Conservation (phyloP, 2,888 invertebrate species). For the Pherbina coryleti region DNA sequence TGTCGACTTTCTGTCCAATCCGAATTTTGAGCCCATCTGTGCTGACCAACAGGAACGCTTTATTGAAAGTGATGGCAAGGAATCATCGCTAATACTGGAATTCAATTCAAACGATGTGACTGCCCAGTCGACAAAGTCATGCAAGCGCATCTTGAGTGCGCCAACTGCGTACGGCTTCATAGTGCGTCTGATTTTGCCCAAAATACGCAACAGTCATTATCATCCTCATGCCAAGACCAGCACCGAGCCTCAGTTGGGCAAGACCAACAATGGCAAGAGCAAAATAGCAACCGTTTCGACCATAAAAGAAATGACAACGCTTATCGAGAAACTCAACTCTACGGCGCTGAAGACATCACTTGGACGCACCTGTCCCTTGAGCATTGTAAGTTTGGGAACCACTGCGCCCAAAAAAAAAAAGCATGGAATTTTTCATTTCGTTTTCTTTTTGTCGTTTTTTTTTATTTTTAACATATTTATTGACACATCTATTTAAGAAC, state of each 20-base stretch:
- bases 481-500: no score
- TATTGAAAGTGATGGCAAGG: slow-evolving; percentile 67
- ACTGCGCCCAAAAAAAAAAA: background rate
- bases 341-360: slow-evolving; percentile 45
- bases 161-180: slow-evolving; percentile 67
- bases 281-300: slow-evolving; percentile 26
- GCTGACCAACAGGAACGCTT: slow-evolving; percentile 65
- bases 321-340: slow-evolving; percentile 51
- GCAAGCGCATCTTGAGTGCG: slow-evolving; percentile 65
- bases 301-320: slow-evolving; percentile 49
- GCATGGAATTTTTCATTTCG: background rate
- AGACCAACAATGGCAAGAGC: background rate
- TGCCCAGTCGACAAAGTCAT: slow-evolving; percentile 56
- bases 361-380: slow-evolving; percentile 64
- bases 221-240: slow-evolving; percentile 45
- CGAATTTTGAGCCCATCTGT: slow-evolving; percentile 65
- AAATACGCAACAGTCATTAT: slow-evolving; percentile 55
- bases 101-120: slow-evolving; percentile 61
- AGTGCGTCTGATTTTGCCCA: slow-evolving; percentile 65
- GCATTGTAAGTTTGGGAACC: slow-evolving; percentile 62
- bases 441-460: background rate
- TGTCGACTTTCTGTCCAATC: slow-evolving; percentile 60
- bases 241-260: slow-evolving; percentile 39
- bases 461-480: background rate
- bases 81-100: slow-evolving; percentile 68